phyloP scores from a whole-genome alignment of 2,113 vertebrate genomes.

The Crotalus helleri region DNA sequence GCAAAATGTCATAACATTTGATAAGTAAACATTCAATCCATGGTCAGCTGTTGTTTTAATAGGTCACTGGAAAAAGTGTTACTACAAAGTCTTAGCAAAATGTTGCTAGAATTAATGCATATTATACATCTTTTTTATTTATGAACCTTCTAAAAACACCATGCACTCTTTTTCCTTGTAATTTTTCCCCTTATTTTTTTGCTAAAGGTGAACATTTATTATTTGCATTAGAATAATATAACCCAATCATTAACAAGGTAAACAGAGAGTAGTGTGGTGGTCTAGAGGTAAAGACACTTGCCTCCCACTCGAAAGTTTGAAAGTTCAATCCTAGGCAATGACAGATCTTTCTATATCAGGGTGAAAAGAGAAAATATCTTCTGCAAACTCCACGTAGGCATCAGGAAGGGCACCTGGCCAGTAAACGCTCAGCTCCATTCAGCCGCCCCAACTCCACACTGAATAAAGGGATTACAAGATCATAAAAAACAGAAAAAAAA shows the following conservation, averaged over 20 bases:
- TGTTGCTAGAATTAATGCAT: conserved; percentile 30
- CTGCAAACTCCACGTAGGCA: too few species aligned
- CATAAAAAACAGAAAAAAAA: too few species aligned
- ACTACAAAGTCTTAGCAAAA: conserved; percentile 28
- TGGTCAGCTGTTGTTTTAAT: conserved; percentile 48
- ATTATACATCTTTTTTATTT: conserved; percentile 34
- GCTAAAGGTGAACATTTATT: conserved; percentile 32
- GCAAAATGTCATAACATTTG: conserved; percentile 31
- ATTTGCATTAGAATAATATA: conserved; percentile 15
- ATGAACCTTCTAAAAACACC: neutral
- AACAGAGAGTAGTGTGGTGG: neutral
- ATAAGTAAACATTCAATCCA: conserved; percentile 37
- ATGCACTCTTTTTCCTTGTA: conserved; percentile 33
- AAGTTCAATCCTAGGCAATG: too few species aligned
- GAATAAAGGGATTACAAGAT: too few species aligned
- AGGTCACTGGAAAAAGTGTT: conserved; percentile 21
- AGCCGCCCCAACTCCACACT: too few species aligned
- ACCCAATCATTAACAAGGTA: neutral
- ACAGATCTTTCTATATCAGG: too few species aligned
- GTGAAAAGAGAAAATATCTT: too few species aligned
- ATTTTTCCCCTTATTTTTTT: neutral
- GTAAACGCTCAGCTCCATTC: too few species aligned
- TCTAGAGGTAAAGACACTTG: too few species aligned
- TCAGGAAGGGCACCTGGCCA: too few species aligned
- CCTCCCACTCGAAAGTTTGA: too few species aligned